Evolutionary conservation across 2,797 vertebrate species (phyloP), one percentile per base, ranked within the genome.

Genomic region (Anniella stebbinsi): DNA sequence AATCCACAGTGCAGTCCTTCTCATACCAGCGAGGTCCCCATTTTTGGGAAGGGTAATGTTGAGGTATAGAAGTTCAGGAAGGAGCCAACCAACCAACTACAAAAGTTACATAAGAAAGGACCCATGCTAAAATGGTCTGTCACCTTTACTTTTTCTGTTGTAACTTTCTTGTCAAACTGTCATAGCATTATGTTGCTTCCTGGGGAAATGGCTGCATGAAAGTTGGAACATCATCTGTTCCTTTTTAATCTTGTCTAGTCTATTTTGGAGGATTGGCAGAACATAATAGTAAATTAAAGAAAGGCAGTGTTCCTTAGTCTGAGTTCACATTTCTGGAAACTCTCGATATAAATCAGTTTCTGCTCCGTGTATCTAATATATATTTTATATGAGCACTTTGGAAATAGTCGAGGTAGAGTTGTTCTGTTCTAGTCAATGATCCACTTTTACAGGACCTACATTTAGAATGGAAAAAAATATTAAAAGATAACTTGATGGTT

Each of bases 291-390:
- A 75, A 38, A 10, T 1, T 41, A 10, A 33, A 36, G 2, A 7
- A 66, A n/a, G 4, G 17, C 36, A 63, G 10, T 33, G 23, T 63
- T 2, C 15, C 54, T 51, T 77, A 63, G 60, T 66, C 73, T 57
- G 48, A 28, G 57, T 21, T 66, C 11, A 77, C 6, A 8, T 41
- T 66, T 63, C 38, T 48, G 15, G 75, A 67, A 66, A 66, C 33
- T 60, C n/a, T 57, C 85, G 67, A 28, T 23, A 83, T 7, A 87
- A 89, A 2, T 78, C 84, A 91, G n/a, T 36, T 67, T 87, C 2
- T 91, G n/a, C 80, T 85, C 57, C 81, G 41, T 87, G 28, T 25
- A 5, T 25, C 81, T 90, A 21, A 9, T 88, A 38, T 0, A 0
- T 70, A 60, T 86, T 92, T 91, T 86, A 0, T 77, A 0, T 75